A percentile compares a stretch with the other conserved stretches of the same genome.
Conservation (phyloP, 1,140 invertebrate species). For the Drosophila setifemur region DNA sequence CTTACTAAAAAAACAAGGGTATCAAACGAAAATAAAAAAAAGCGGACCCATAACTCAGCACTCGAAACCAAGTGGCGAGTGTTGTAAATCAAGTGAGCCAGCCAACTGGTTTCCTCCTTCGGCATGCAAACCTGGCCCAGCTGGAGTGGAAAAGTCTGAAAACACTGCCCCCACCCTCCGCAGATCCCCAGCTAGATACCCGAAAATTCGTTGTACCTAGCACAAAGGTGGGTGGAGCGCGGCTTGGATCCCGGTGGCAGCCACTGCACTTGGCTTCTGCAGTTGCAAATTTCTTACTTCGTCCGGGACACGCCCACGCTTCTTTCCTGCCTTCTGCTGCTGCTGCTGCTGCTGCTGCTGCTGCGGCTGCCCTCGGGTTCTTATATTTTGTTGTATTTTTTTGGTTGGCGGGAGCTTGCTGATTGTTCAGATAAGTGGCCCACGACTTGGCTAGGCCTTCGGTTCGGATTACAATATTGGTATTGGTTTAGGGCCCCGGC, state of each 20-base stretch:
- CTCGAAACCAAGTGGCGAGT: conserved; percentile 44
- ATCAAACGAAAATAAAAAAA: background rate
- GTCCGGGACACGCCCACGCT: conserved; percentile 42
- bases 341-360: conserved; percentile 5
- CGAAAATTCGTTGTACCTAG: conserved; percentile 39
- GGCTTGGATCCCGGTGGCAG: conserved; percentile 48
- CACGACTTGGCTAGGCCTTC: conserved; percentile 40
- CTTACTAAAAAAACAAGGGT: too few relatives aligned
- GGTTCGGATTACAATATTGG: conserved; percentile 12
- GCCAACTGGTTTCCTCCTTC: conserved; percentile 44
- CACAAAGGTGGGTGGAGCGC: conserved; percentile 53
- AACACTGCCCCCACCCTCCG: conserved; percentile 14
- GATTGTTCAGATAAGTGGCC: conserved; percentile 53
- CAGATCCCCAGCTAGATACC: conserved; percentile 49
- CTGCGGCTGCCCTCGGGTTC: conserved; percentile 24
- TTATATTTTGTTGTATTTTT: background rate
- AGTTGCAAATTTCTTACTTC: conserved; percentile 61
- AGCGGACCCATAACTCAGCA: conserved; percentile 30
- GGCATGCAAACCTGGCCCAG: conserved; percentile 52
- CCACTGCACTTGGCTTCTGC: conserved; percentile 65
- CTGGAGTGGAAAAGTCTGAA: conserved; percentile 14
- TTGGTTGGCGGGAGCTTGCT: conserved; percentile 8
- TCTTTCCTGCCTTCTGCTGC: conserved; percentile 11
- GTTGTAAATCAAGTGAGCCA: conserved; percentile 54
- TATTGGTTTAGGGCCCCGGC: conserved; percentile 27